A percentile compares a stretch with the other conserved stretches of the same genome.
These are phyloP conservation scores for Drosophila silvestris DNA, from an alignment of 2,888 invertebrate genomes.

Conservation along the genomic window DNA sequence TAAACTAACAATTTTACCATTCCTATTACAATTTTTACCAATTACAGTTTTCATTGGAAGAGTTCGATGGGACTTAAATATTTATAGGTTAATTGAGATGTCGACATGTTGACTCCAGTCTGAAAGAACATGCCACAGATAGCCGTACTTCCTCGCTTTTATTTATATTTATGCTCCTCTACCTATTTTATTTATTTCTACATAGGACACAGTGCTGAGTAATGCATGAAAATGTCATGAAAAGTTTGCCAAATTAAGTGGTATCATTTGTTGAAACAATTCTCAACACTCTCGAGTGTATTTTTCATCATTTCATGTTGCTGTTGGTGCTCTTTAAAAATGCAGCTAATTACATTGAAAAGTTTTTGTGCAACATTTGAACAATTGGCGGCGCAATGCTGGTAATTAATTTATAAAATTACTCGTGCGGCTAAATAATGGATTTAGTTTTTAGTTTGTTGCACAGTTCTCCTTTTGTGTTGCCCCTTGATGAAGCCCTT, in stretches of 20 bases:
- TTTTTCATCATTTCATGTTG: background rate
- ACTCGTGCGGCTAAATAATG: slow-evolving; percentile 69
- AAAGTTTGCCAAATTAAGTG: slow-evolving; percentile 3
- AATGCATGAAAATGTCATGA: background rate
- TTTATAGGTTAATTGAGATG: background rate
- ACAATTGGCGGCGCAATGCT: slow-evolving; percentile 43
- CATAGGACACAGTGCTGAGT: background rate
- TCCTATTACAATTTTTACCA: background rate
- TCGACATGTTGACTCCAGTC: background rate
- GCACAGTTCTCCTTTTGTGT: slow-evolving; percentile 9
- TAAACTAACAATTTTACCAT: background rate
- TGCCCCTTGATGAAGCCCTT: slow-evolving; percentile 22
- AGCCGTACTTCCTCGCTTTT: background rate
- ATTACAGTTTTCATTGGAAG: background rate
- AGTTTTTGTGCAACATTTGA: slow-evolving; percentile 41
- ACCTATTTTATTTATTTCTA: background rate
- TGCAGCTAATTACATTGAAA: slow-evolving; percentile 57
- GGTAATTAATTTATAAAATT: slow-evolving; percentile 70
- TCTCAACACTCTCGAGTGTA: background rate
- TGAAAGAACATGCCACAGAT: background rate
- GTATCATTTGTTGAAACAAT: background rate
- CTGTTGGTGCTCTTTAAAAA: slow-evolving; percentile 12
- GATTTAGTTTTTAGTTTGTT: slow-evolving; percentile 57
- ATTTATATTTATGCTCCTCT: background rate
- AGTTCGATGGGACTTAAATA: background rate